Evolutionary conservation across 2,113 vertebrate species (phyloP), one percentile per base, ranked within the genome.

Genomic region (Charina bottae): DNA sequence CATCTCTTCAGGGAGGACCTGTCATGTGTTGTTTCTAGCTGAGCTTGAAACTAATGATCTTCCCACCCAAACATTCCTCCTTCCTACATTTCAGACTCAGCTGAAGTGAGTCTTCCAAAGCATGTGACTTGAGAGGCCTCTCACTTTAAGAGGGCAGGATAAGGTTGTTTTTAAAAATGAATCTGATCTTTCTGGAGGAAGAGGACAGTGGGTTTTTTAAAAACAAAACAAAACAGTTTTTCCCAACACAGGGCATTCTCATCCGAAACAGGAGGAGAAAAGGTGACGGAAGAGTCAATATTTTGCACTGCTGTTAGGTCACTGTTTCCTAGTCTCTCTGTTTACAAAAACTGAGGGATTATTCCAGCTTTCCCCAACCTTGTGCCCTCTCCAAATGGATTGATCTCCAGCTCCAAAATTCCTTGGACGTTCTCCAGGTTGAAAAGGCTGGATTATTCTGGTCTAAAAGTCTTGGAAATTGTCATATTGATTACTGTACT

Each of bases 41-140:
- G 10, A 89, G 88, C 60, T 68, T 89, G 60, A n/a, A 54, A n/a
- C 21, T 84, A 85, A 62, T 85, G 26, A 28, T 53, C 46, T 90
- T 85, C 60, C 78, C 58, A 85, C 42, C 90, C 83, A 85, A 58
- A 83, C 89, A 83, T 58, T 46, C 72, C 37, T 83, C 89, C 72
- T 84, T 28, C 54, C 15, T 49, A 59, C 37, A 83, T 24, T 84
- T 83, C 59, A 33, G 55, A 42, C 37, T 24, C n/a, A 33, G 72
- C 33, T 46, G 37, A 49, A 55, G 42, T 42, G 58, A 90, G 60
- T 24, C 19, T 28, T 62, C 11, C 83, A 9, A 62, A 10, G 21
- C 10, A 2, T 33, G 28, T n/a, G 10, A 28, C 11, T 4, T 54
- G 0, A 59, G 2, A 46, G 33, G 9, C 24, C 13, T 49, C 55